These are phyloP conservation scores for Amorpha juglandis DNA, from an alignment of 2,888 invertebrate genomes.

Conservation along the genomic window DNA sequence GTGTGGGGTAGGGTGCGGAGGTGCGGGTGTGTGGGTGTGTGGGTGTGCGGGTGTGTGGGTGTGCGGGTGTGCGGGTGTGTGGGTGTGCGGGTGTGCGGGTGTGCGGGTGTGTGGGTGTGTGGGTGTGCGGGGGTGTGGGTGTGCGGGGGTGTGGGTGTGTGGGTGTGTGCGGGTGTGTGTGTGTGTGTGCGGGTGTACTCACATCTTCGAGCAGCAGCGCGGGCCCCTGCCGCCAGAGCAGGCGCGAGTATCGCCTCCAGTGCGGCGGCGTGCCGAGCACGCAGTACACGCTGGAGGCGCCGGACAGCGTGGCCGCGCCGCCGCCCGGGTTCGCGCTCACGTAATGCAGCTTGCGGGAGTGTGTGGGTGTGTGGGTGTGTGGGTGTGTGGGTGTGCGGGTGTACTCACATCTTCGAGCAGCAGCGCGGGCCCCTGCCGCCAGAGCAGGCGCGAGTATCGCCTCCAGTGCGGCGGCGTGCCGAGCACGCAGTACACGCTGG, in stretches of 20 bases:
- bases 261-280: slow-evolving; percentile 98
- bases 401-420: slow-evolving; percentile 94
- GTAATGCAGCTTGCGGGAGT: no score
- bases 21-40: no score
- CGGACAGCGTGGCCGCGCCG: slow-evolving; percentile 92
- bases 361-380: no score
- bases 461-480: slow-evolving; percentile 99
- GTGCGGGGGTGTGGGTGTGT: no score
- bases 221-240: slow-evolving; percentile 98
- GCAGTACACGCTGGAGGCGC: slow-evolving; percentile 95
- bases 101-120: no score
- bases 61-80: no score
- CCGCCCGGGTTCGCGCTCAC: slow-evolving; percentile 95
- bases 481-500: slow-evolving; percentile 96
- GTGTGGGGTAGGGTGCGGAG: no score
- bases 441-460: slow-evolving; percentile 93
- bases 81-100: no score
- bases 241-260: slow-evolving; percentile 93
- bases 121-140: no score
- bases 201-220: slow-evolving; percentile 97
- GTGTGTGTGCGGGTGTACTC: slow-evolving; percentile 38
- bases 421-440: slow-evolving; percentile 98
- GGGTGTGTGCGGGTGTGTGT: no score
- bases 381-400: no score
- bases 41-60: no score